A percentile compares a stretch with the other conserved stretches of the same genome.
Conservation (phyloP, 1,140 invertebrate species). For the Anoplolepis gracilipes region DNA sequence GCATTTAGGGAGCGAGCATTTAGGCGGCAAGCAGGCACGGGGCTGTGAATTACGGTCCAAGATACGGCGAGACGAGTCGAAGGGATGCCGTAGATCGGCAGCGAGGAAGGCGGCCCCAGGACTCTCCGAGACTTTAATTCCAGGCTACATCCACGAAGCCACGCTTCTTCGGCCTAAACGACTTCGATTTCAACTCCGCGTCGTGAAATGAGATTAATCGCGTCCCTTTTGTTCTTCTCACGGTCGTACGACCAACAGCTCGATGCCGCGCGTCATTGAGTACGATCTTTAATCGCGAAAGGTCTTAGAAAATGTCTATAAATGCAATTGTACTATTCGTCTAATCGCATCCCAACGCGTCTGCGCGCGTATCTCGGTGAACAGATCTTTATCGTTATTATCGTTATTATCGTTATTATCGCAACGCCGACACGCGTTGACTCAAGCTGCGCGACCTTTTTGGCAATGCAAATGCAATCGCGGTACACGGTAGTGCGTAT, state of each 20-base stretch:
- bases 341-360: background rate
- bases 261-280: background rate
- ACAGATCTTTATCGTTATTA: too few relatives aligned
- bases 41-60: conserved; percentile 83
- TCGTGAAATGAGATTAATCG: conserved; percentile 79
- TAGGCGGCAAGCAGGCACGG: conserved; percentile 74
- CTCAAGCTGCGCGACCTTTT: conserved; percentile 58
- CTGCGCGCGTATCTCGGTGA: background rate
- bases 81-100: conserved; percentile 64
- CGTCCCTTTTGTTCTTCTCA: conserved; percentile 64
- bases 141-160: conserved; percentile 73
- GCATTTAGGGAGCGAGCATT: conserved; percentile 84
- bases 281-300: background rate
- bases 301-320: background rate
- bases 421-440: background rate
- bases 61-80: conserved; percentile 77
- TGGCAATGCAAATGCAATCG: conserved; percentile 78
- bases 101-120: conserved; percentile 49
- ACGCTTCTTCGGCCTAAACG: conserved; percentile 73
- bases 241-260: background rate
- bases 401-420: conserved; percentile 5
- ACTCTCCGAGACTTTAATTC: conserved; percentile 83
- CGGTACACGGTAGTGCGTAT: conserved; percentile 59
- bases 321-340: background rate
- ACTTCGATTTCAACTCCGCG: conserved; percentile 79